These are phyloP conservation scores for Hypocryptadius cinnamomeus DNA, from an alignment of 2,113 vertebrate genomes.

Conservation along the genomic window DNA sequence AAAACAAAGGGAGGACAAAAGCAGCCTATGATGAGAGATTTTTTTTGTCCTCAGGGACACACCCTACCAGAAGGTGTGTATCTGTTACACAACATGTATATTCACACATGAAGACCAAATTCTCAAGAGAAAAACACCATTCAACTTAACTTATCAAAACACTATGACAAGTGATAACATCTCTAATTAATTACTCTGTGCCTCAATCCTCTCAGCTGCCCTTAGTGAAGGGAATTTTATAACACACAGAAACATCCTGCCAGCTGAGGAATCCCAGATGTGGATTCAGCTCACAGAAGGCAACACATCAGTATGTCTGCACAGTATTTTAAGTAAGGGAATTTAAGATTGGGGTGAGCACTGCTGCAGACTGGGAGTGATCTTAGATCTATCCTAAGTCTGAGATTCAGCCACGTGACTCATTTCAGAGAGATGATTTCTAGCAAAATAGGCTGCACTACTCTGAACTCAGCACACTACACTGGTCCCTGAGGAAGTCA, in stretches of 20 bases:
- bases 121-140: not conserved
- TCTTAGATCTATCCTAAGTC: not conserved
- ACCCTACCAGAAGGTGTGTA: not conserved
- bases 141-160: not conserved
- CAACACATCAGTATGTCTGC: not conserved
- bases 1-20: not conserved
- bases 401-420: not conserved
- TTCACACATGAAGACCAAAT: not conserved
- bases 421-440: not conserved
- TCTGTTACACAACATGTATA: not conserved
- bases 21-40: not conserved
- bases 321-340: not conserved
- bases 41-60: not conserved
- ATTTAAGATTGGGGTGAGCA: rapidly evolving
- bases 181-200: not conserved
- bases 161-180: not conserved
- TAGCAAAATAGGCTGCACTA: not conserved
- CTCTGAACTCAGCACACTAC: not conserved
- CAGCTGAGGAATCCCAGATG: not conserved
- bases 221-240: not conserved
- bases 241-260: not conserved
- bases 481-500: not conserved
- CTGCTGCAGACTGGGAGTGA: not conserved
- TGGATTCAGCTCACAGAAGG: not conserved
- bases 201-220: not conserved